Evolutionary conservation across 2,797 vertebrate genomes (phyloP).

Genomic region (Bradypodion ventrale): DNA sequence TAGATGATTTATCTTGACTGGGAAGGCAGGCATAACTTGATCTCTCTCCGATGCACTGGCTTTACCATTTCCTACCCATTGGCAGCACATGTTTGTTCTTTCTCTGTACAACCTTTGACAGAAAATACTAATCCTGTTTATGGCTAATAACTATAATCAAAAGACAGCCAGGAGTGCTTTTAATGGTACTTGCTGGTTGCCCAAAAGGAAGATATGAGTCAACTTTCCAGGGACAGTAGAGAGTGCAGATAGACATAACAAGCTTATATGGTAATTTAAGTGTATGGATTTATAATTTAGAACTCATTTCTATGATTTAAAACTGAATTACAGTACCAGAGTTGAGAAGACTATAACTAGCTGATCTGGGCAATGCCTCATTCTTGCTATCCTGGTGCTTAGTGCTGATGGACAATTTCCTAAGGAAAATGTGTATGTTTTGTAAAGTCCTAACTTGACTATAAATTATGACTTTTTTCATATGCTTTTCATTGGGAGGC

Average conservation of each 20-base stretch:
- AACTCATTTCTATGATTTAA: background rate
- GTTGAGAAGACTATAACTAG: background rate
- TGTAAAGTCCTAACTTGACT: background rate
- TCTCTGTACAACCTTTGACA: background rate
- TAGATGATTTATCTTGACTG: slow-evolving; percentile 77
- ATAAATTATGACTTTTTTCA: background rate
- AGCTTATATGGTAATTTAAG: no score
- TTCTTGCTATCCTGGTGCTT: background rate
- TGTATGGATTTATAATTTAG: no score
- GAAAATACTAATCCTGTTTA: background rate
- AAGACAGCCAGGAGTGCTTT: background rate
- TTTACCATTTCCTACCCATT: slow-evolving; percentile 31
- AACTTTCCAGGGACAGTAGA: no score
- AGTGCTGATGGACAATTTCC: no score
- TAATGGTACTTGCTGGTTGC: background rate
- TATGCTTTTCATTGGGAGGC: background rate
- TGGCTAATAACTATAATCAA: background rate
- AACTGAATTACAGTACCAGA: background rate
- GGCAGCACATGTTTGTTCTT: background rate
- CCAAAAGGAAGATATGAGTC: no score
- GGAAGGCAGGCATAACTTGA: slow-evolving; percentile 50
- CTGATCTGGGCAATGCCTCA: background rate
- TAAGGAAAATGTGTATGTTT: background rate
- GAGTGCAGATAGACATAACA: no score
- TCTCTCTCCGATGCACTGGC: slow-evolving; percentile 44